phyloP scores from a whole-genome alignment of 2,113 vertebrate genomes.

The Sinocyclocheilus rhinocerous region DNA sequence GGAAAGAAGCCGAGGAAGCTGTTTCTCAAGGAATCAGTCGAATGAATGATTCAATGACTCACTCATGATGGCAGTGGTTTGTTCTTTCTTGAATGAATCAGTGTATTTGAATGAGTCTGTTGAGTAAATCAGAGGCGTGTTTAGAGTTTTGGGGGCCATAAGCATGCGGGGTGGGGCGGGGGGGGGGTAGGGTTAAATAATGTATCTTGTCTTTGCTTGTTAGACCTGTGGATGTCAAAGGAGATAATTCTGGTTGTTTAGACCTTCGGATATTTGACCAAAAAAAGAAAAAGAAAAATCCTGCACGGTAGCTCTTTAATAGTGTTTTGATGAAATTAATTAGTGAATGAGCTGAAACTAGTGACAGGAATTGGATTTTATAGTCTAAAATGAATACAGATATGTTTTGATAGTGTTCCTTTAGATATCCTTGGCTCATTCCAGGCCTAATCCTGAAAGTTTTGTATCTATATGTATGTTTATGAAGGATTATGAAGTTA shows the following conservation, averaged over 20 bases:
- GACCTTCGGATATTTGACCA: background rate
- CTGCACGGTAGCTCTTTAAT: background rate
- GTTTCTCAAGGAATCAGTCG: background rate
- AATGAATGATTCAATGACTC: background rate
- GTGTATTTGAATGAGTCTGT: too few relatives aligned
- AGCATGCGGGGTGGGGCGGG: too few relatives aligned
- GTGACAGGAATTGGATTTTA: background rate
- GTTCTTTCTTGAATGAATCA: too few relatives aligned
- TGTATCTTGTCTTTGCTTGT: background rate
- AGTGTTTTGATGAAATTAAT: background rate
- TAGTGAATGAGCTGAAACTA: background rate
- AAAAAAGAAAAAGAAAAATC: too few relatives aligned
- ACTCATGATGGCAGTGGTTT: background rate
- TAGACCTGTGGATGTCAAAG: background rate
- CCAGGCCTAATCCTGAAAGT: background rate
- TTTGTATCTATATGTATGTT: background rate
- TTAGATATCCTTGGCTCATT: background rate
- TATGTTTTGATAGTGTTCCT: background rate
- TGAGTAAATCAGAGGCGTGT: too few relatives aligned
- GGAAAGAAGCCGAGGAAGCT: background rate
- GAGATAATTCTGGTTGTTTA: background rate
- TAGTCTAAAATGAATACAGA: background rate
- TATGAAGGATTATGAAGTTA: conserved; percentile 12
- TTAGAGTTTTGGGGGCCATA: too few relatives aligned
- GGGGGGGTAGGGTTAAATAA: too few relatives aligned